Percentiles rank a stretch among this genome's conserved stretches.
These are phyloP conservation scores for Anadara kagoshimensis DNA, from an alignment of 1,140 invertebrate species.

Conservation along the genomic window DNA sequence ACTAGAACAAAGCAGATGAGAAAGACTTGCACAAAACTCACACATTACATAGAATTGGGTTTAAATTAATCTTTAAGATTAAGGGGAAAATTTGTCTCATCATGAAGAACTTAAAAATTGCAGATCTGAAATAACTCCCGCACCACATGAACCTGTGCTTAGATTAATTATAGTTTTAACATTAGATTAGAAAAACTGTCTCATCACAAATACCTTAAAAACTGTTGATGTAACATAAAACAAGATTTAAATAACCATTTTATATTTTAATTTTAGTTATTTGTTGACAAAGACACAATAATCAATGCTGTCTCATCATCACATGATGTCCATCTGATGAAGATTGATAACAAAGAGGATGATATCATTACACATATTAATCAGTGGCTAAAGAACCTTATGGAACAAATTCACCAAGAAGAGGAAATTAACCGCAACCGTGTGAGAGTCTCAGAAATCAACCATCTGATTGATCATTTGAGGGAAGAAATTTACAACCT, in stretches of 20 bases:
- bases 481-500: constrained; percentile 79
- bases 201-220: too few relatives aligned
- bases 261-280: constrained; percentile 75
- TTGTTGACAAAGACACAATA: constrained; percentile 84
- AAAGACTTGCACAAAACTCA: too few relatives aligned
- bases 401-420: constrained; percentile 74
- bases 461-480: constrained; percentile 85
- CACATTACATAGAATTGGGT: too few relatives aligned
- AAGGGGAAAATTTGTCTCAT: too few relatives aligned
- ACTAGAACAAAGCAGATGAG: too few relatives aligned
- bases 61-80: too few relatives aligned
- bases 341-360: constrained; percentile 87
- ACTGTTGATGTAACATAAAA: too few relatives aligned
- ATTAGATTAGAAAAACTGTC: too few relatives aligned
- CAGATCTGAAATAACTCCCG: too few relatives aligned
- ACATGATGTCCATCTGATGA: constrained; percentile 81
- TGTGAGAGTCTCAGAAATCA: constrained; percentile 86
- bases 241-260: not conserved
- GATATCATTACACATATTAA: constrained; percentile 80
- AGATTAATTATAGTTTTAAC: too few relatives aligned
- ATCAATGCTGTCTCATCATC: constrained; percentile 82
- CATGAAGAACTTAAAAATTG: too few relatives aligned
- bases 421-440: constrained; percentile 85
- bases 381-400: constrained; percentile 79
- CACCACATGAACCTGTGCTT: too few relatives aligned